Conservation (phyloP, 1,140 invertebrate genomes). For the Macrotrachela quadricornifera region DNA sequence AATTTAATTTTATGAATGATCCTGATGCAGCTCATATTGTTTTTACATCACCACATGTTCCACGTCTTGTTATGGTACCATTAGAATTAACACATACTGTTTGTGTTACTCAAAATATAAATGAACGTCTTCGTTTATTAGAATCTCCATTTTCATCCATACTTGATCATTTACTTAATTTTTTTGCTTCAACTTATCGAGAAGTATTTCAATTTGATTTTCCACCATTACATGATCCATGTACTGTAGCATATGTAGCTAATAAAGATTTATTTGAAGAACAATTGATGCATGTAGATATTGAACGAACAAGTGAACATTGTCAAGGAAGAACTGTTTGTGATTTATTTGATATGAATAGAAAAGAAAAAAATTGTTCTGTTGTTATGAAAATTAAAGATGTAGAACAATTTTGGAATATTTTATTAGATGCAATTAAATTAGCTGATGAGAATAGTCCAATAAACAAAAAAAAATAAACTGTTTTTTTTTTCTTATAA, state of each 20-base stretch:
- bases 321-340: slow-evolving; percentile 8
- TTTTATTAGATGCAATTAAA: not conserved
- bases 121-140: not conserved
- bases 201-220: slow-evolving; percentile 1
- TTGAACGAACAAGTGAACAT: slow-evolving; percentile 1
- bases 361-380: not conserved
- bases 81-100: slow-evolving; percentile 6
- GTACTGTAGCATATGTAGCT: not conserved
- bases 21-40: slow-evolving; percentile 6
- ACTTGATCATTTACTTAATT: not conserved
- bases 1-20: slow-evolving; percentile 7
- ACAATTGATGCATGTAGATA: slow-evolving; percentile 4
- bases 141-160: not conserved
- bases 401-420: slow-evolving; percentile 3
- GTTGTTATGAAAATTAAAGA: slow-evolving; percentile 4
- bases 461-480: not conserved
- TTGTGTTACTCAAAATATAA: not conserved
- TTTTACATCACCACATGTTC: not conserved
- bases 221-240: slow-evolving; percentile 7
- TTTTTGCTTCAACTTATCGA: slow-evolving; percentile 4
- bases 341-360: slow-evolving; percentile 6
- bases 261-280: slow-evolving; percentile 4
- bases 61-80: slow-evolving; percentile 5
- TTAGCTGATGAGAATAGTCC: slow-evolving; percentile 1
- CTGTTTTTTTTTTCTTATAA: too few species aligned